These are phyloP conservation scores for Simalia tracyae DNA, from an alignment of 2,797 vertebrate genomes.

Conservation along the genomic window DNA sequence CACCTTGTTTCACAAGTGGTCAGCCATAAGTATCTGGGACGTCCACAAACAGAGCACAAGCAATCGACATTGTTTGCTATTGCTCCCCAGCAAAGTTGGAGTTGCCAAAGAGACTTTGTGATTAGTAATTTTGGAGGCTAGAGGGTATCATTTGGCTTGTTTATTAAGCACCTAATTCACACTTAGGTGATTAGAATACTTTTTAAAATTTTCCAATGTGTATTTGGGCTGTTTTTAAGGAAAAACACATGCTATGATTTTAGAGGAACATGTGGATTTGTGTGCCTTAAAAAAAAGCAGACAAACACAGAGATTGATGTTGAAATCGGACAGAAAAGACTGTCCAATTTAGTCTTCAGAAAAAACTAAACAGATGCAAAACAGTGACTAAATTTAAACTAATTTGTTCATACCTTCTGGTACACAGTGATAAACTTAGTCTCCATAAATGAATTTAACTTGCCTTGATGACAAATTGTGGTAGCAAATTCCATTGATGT, in stretches of 20 bases:
- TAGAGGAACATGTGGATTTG: no score
- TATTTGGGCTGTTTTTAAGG: background rate
- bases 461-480: background rate
- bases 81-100: background rate
- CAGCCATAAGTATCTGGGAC: background rate
- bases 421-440: background rate
- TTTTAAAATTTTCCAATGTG: no score
- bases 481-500: background rate
- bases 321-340: background rate
- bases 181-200: background rate
- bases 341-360: no score
- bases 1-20: background rate
- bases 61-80: background rate
- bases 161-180: background rate
- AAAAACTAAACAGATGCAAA: background rate
- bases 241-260: no score
- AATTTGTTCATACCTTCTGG: background rate
- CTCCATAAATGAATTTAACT: background rate
- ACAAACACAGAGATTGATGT: no score
- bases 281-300: no score
- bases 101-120: background rate
- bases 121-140: background rate
- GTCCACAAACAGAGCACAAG: background rate
- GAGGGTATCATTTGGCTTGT: background rate
- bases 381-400: background rate